phyloP scores from a whole-genome alignment of 2,888 invertebrate genomes.

The Cinara cedri region DNA sequence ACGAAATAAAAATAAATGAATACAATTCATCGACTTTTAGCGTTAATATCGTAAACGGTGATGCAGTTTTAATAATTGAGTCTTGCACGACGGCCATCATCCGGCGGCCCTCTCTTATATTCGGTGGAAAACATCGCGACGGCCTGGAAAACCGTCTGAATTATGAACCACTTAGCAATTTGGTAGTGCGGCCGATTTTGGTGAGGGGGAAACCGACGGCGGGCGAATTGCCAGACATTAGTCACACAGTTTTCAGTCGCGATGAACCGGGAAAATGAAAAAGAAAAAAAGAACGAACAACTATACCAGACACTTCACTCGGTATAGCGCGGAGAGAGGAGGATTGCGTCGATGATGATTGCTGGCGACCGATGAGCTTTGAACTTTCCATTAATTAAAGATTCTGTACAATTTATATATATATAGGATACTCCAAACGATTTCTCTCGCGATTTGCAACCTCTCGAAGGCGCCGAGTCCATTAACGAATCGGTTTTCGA shows the following conservation, averaged over 20 bases:
- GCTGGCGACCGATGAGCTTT: slow-evolving; percentile 26
- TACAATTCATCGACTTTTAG: background rate
- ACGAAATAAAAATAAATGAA: too few relatives aligned
- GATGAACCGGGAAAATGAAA: background rate
- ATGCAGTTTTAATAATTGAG: slow-evolving; percentile 39
- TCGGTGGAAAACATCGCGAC: background rate
- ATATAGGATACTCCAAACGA: background rate
- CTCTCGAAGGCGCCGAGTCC: slow-evolving; percentile 27
- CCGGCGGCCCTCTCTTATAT: background rate
- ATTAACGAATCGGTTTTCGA: slow-evolving; percentile 24
- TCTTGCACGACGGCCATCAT: slow-evolving; percentile 6
- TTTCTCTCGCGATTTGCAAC: background rate
- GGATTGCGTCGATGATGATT: slow-evolving; percentile 31
- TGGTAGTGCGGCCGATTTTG: slow-evolving; percentile 25
- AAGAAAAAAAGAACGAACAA: background rate
- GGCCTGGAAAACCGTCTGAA: slow-evolving; percentile 49
- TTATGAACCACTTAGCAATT: slow-evolving; percentile 52
- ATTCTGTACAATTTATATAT: too few relatives aligned
- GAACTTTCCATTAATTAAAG: slow-evolving; percentile 51
- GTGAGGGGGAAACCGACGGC: background rate
- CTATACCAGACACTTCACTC: too few relatives aligned
- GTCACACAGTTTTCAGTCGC: slow-evolving; percentile 30
- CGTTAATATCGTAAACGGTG: background rate
- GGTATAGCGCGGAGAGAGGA: too few relatives aligned
- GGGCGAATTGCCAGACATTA: slow-evolving; percentile 53